Conservation (phyloP, 35 echinoderm and acorn worm genomes). For the Lytechinus pictus region DNA sequence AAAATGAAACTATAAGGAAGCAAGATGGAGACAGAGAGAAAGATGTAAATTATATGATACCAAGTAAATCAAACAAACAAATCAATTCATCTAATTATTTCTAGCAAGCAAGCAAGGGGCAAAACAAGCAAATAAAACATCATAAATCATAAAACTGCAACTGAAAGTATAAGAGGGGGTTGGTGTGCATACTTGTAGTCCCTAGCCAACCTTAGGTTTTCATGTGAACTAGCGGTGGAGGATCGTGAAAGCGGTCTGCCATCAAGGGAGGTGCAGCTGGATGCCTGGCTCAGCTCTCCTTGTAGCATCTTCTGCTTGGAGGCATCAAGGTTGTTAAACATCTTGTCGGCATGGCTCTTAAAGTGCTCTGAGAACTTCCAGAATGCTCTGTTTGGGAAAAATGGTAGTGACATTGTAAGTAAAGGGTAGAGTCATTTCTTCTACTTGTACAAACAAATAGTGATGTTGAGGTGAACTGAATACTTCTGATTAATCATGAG, state of each 20-base stretch:
- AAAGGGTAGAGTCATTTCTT: neutral
- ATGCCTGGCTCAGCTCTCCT: conserved; percentile 86
- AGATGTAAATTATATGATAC: neutral
- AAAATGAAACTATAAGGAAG: neutral
- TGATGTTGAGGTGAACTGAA: too few relatives aligned
- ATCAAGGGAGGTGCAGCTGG: conserved; percentile 77
- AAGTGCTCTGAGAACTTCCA: conserved; percentile 98
- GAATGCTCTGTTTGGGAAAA: conserved; percentile 69
- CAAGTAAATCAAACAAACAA: neutral
- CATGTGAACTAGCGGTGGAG: conserved; percentile 73
- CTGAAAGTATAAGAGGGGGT: conserved; percentile 32
- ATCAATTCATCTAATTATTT: neutral
- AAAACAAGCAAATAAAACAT: conserved; percentile 33
- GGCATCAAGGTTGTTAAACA: conserved; percentile 81
- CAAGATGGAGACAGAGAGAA: neutral
- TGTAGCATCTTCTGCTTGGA: conserved; percentile 93
- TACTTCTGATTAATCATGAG: too few relatives aligned
- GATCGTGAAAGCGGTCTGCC: conserved; percentile 42
- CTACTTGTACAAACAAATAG: neutral
- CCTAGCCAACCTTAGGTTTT: conserved; percentile 83
- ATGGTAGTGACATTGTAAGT: neutral
- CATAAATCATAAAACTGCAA: conserved; percentile 14
- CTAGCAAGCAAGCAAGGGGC: conserved; percentile 13
- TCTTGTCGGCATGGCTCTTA: conserved; percentile 80
- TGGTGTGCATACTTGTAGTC: conserved; percentile 38